phyloP scores from a whole-genome alignment of 2,888 invertebrate species.

The Cheilosia soror region DNA sequence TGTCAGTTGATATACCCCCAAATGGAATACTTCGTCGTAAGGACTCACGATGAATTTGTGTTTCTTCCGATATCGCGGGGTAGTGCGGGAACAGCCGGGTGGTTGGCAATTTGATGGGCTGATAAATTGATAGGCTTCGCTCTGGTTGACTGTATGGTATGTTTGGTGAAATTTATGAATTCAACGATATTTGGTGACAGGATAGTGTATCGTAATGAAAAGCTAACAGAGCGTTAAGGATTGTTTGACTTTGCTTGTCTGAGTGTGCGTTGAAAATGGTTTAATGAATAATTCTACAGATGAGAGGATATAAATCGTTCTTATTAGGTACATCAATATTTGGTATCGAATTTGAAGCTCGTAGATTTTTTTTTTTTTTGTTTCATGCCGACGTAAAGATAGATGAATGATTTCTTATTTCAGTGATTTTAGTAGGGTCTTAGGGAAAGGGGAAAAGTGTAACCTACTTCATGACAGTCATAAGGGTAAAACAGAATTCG shows the following conservation, averaged over 20 bases:
- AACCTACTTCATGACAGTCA: too few relatives aligned
- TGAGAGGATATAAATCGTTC: constrained; percentile 51
- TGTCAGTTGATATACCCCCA: not conserved
- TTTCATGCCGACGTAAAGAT: constrained; percentile 11
- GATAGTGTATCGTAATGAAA: constrained; percentile 68
- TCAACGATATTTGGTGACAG: constrained; percentile 65
- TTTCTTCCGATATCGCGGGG: constrained; percentile 51
- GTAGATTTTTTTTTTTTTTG: not conserved
- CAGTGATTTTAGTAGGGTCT: constrained; percentile 19
- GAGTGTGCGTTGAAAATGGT: constrained; percentile 22
- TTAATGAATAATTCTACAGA: constrained; percentile 50
- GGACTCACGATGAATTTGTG: constrained; percentile 56
- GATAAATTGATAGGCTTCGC: constrained; percentile 68
- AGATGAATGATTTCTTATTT: constrained; percentile 38
- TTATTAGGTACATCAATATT: constrained; percentile 35
- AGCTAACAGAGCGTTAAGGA: constrained; percentile 68
- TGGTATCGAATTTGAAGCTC: constrained; percentile 27
- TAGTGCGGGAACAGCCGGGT: not conserved
- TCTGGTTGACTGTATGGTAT: constrained; percentile 27
- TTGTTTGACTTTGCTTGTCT: constrained; percentile 46
- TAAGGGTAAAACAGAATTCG: too few relatives aligned
- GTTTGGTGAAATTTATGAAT: constrained; percentile 62
- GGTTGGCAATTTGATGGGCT: constrained; percentile 44
- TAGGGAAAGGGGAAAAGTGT: not conserved
- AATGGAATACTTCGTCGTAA: constrained; percentile 48